A percentile compares a stretch with the other conserved stretches of the same genome.
Conservation (phyloP, 2,888 invertebrate genomes). For the Stegana nigrithorax region DNA sequence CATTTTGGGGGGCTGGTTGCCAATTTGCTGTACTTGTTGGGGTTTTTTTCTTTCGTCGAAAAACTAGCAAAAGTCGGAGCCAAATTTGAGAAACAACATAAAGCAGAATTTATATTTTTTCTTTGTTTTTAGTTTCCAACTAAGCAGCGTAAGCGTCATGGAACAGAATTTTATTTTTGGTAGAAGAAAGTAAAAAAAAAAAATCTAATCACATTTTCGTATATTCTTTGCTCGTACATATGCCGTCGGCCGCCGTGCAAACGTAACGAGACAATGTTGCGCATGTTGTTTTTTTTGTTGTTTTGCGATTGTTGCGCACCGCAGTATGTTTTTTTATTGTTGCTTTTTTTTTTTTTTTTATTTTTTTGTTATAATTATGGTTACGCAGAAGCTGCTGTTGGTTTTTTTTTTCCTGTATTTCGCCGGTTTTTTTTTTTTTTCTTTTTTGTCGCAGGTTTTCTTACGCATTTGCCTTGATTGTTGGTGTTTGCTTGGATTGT, state of each 20-base stretch:
- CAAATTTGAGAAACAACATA: not conserved
- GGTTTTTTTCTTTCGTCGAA: conserved; percentile 6
- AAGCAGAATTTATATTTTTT: not conserved
- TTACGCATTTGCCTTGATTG: not conserved
- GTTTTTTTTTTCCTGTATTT: conserved; percentile 1
- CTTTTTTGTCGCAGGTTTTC: not conserved
- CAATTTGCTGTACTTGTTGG: not conserved
- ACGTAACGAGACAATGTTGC: conserved; percentile 21
- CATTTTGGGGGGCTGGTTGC: conserved; percentile 13
- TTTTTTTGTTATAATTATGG: not conserved
- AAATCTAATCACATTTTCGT: not conserved
- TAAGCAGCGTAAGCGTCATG: too few species aligned
- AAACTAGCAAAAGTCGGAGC: not conserved
- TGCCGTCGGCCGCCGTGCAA: conserved; percentile 43
- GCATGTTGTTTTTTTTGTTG: conserved; percentile 1
- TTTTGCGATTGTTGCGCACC: not conserved
- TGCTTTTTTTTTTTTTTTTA: not conserved
- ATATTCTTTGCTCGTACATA: too few species aligned
- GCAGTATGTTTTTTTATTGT: not conserved
- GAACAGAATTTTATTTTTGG: too few species aligned
- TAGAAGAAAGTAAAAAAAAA: not conserved
- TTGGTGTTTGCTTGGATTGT: too few species aligned
- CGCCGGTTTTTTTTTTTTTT: not conserved
- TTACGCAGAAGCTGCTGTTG: not conserved
- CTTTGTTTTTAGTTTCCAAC: too few species aligned